Percentiles rank a stretch among this genome's conserved stretches.
These are phyloP conservation scores for Altica lythri DNA, from an alignment of 2,888 invertebrate species.

Conservation along the genomic window DNA sequence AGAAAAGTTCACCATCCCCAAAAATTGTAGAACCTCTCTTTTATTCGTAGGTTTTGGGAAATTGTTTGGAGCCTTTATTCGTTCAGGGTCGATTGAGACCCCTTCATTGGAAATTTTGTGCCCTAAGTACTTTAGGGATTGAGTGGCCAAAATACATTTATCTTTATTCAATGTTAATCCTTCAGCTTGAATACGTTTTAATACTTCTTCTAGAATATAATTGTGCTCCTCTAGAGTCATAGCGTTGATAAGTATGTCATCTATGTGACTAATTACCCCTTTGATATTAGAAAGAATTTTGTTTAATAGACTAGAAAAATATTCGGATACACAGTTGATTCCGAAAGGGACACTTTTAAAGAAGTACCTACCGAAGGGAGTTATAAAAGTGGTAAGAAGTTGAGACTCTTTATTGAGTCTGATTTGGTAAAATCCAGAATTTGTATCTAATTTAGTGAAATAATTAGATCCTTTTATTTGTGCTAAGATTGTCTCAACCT, in stretches of 20 bases:
- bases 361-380: slow-evolving; percentile 30
- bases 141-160: slow-evolving; percentile 43
- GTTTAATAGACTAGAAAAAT: slow-evolving; percentile 24
- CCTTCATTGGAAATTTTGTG: slow-evolving; percentile 38
- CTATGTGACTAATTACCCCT: slow-evolving; percentile 26
- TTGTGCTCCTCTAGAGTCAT: slow-evolving; percentile 37
- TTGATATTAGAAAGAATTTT: slow-evolving; percentile 16
- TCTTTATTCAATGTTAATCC: slow-evolving; percentile 41
- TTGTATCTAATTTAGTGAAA: slow-evolving; percentile 14
- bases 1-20: slow-evolving; percentile 29
- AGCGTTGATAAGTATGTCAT: slow-evolving; percentile 33
- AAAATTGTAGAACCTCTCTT: slow-evolving; percentile 30
- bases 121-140: slow-evolving; percentile 39
- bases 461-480: slow-evolving; percentile 36
- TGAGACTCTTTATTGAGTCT: slow-evolving; percentile 22
- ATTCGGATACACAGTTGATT: slow-evolving; percentile 30
- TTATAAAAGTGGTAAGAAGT: slow-evolving; percentile 32
- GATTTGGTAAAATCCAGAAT: slow-evolving; percentile 29
- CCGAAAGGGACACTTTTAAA: slow-evolving; percentile 32
- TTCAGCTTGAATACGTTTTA: slow-evolving; percentile 33
- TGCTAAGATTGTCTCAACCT: slow-evolving; percentile 43
- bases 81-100: slow-evolving; percentile 30
- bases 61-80: slow-evolving; percentile 33
- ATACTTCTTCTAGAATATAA: slow-evolving; percentile 35
- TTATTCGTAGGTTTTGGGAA: slow-evolving; percentile 38